Conservation (phyloP, 2,888 invertebrate genomes). For the Tachina lurida region DNA sequence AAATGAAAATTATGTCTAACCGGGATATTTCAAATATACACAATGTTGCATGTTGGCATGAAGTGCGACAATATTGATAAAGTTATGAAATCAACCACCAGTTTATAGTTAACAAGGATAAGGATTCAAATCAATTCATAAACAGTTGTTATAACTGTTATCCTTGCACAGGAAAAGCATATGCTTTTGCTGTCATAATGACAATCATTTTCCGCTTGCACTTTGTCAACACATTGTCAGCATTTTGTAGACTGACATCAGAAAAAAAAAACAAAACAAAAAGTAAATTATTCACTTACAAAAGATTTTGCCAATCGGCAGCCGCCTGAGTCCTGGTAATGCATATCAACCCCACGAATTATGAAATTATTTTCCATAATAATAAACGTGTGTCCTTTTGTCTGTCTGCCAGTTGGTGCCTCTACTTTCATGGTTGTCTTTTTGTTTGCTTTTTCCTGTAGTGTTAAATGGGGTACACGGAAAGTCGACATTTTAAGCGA, state of each 20-base stretch:
- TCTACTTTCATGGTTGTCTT: constrained; percentile 43
- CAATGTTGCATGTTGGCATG: constrained; percentile 11
- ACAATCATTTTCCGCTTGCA: constrained; percentile 72
- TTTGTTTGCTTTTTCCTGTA: constrained; percentile 50
- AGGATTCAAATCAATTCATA: constrained; percentile 30
- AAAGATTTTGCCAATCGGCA: constrained; percentile 47
- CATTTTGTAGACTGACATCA: constrained; percentile 52
- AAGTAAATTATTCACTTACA: background rate
- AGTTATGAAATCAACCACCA: constrained; percentile 72
- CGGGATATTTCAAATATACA: constrained; percentile 18
- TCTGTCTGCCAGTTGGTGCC: constrained; percentile 53
- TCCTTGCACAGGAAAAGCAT: constrained; percentile 58
- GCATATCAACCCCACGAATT: constrained; percentile 80
- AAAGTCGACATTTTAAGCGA: constrained; percentile 50
- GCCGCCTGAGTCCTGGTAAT: background rate
- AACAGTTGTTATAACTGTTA: constrained; percentile 22
- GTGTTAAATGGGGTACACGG: constrained; percentile 57
- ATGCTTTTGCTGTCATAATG: constrained; percentile 60
- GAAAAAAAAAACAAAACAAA: constrained; percentile 1
- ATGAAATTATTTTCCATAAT: constrained; percentile 83
- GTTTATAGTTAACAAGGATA: constrained; percentile 17
- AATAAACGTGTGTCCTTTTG: constrained; percentile 76
- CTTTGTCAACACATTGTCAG: constrained; percentile 75
- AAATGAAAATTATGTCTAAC: constrained; percentile 60
- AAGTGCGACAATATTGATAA: constrained; percentile 62